These are phyloP conservation scores for Abrostola tripartita DNA, from an alignment of 2,888 invertebrate species.

Conservation along the genomic window DNA sequence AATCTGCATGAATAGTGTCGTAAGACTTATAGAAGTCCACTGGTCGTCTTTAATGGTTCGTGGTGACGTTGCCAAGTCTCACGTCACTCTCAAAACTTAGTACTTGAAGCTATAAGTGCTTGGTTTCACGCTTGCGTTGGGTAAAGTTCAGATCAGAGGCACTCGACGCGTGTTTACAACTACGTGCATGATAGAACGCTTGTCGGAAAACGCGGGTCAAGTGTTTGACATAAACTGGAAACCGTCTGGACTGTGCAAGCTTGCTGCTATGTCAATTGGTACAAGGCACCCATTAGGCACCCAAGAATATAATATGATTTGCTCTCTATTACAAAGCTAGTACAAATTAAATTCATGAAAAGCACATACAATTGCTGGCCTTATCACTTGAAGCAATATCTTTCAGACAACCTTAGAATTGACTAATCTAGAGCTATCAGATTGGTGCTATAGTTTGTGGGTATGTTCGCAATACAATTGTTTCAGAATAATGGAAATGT, in stretches of 20 bases:
- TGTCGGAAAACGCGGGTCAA: neutral
- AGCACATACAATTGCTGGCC: too few species aligned
- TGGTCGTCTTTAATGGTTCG: neutral
- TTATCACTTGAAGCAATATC: too few species aligned
- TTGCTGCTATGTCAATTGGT: neutral
- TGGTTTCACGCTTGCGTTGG: constrained; percentile 5
- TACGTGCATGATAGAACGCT: neutral
- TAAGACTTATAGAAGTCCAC: neutral
- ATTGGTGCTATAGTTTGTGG: too few species aligned
- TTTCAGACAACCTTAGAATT: too few species aligned
- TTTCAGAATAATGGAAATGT: too few species aligned
- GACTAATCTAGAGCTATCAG: too few species aligned
- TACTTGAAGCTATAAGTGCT: constrained; percentile 10
- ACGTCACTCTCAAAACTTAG: neutral
- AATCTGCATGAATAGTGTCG: neutral
- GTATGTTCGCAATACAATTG: too few species aligned
- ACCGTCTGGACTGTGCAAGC: neutral
- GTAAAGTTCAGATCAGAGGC: constrained; percentile 20
- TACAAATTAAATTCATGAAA: too few species aligned
- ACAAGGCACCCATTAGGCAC: neutral
- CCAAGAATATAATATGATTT: too few species aligned
- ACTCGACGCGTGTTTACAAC: constrained; percentile 7
- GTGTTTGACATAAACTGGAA: neutral
- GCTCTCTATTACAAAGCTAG: too few species aligned
- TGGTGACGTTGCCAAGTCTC: neutral